A percentile compares a stretch with the other conserved stretches of the same genome.
phyloP scores from a whole-genome alignment of 2,113 vertebrate genomes.

The Leptodactylus fuscus region DNA sequence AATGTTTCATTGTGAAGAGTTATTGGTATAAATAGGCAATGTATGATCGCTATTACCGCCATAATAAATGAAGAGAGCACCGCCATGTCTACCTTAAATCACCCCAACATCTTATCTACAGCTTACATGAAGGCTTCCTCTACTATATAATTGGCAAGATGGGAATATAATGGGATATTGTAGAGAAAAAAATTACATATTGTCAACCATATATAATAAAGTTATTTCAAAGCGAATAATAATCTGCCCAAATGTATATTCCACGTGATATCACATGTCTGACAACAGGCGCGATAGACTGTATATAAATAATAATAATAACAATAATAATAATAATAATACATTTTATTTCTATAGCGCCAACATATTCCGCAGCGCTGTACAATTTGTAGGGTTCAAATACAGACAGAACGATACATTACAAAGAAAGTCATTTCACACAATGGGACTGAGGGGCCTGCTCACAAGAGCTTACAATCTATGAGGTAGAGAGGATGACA shows the following conservation, averaged over 20 bases:
- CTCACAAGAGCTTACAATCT: too few species aligned
- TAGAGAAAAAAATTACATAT: background rate
- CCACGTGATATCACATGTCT: background rate
- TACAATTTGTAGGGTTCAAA: too few species aligned
- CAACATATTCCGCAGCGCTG: too few species aligned
- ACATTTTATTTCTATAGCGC: too few species aligned
- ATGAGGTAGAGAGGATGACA: too few species aligned
- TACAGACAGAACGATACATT: too few species aligned
- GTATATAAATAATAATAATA: too few species aligned
- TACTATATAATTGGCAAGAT: constrained; percentile 7
- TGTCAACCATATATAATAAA: background rate
- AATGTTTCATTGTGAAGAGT: constrained; percentile 20
- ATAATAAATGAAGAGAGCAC: background rate
- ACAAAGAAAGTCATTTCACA: too few species aligned
- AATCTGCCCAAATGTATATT: background rate
- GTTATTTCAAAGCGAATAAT: background rate
- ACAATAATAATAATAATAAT: too few species aligned
- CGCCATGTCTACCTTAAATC: background rate
- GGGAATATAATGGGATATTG: background rate
- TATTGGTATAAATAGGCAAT: constrained; percentile 28
- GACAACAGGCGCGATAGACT: too few species aligned
- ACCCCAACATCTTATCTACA: background rate
- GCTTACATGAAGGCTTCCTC: background rate
- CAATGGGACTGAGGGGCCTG: too few species aligned
- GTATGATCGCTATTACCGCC: background rate